phyloP scores from a whole-genome alignment of 2,888 invertebrate species.

The Heliconius cydno region DNA sequence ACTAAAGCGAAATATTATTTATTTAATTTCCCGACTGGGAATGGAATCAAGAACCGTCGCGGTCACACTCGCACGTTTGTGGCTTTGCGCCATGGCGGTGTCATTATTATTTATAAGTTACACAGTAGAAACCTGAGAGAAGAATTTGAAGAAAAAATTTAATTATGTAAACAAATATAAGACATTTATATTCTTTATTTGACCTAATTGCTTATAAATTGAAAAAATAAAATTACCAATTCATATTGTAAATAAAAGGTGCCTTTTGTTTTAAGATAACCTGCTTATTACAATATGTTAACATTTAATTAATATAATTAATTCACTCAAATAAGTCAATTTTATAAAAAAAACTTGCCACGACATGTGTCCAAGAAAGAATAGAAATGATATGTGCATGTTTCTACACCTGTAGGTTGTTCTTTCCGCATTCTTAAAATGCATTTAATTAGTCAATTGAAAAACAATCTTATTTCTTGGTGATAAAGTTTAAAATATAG shows the following conservation, averaged over 20 bases:
- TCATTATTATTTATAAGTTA: too few species aligned
- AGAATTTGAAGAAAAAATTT: not conserved
- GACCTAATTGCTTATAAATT: not conserved
- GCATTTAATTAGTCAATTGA: constrained; percentile 34
- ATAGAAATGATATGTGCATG: constrained; percentile 47
- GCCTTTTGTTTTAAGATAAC: not conserved
- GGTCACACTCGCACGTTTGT: too few species aligned
- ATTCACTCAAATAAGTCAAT: constrained; percentile 1
- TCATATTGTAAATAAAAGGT: not conserved
- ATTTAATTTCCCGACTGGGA: too few species aligned
- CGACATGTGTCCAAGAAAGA: constrained; percentile 37
- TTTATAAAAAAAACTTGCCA: constrained; percentile 14
- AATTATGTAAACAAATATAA: too few species aligned
- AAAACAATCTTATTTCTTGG: constrained; percentile 33
- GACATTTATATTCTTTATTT: not conserved
- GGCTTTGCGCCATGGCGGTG: too few species aligned
- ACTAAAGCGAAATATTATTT: too few species aligned
- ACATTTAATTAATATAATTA: not conserved
- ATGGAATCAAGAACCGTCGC: too few species aligned
- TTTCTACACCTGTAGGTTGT: constrained; percentile 44
- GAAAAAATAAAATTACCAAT: not conserved
- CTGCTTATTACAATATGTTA: not conserved
- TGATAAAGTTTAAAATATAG: constrained; percentile 39
- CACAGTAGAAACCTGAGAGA: too few species aligned
- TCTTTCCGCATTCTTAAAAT: constrained; percentile 54